These are phyloP conservation scores for Urocolius indicus DNA, from an alignment of 2,113 vertebrate species.

Conservation along the genomic window DNA sequence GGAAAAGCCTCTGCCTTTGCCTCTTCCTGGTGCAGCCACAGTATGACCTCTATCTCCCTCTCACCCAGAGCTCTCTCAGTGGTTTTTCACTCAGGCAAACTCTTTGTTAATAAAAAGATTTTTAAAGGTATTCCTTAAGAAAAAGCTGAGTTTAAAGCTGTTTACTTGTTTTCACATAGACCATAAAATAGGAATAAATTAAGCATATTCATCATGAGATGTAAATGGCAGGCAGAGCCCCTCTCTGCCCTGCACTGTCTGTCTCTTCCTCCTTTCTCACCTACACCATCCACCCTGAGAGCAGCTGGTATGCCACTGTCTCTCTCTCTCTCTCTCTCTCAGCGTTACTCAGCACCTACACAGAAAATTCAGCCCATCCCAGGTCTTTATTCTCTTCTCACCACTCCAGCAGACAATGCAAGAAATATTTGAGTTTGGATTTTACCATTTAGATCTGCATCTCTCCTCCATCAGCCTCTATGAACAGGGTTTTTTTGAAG, in stretches of 20 bases:
- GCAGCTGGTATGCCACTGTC: not conserved
- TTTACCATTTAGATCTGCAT: not conserved
- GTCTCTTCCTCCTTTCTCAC: not conserved
- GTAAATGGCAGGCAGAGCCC: not conserved
- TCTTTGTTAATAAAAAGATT: not conserved
- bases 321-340: not conserved
- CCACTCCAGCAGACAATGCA: not conserved
- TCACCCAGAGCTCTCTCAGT: not conserved
- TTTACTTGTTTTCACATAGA: not conserved
- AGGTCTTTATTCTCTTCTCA: not conserved
- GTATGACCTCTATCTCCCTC: not conserved
- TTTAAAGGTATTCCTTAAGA: not conserved
- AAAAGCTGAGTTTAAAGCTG: not conserved
- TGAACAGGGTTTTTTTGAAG: not conserved
- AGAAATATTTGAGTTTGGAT: not conserved
- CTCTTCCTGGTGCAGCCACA: accelerated
- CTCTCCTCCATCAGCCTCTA: not conserved
- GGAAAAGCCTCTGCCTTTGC: not conserved
- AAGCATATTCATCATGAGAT: not conserved
- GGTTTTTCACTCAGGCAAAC: not conserved
- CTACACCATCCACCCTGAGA: not conserved
- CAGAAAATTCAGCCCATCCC: not conserved
- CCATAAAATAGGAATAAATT: not conserved
- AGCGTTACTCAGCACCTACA: not conserved
- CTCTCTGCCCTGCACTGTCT: not conserved